Base-by-base conservation (phyloP, 2,888 invertebrate species). In the Teleogryllus oceanicus region DNA sequence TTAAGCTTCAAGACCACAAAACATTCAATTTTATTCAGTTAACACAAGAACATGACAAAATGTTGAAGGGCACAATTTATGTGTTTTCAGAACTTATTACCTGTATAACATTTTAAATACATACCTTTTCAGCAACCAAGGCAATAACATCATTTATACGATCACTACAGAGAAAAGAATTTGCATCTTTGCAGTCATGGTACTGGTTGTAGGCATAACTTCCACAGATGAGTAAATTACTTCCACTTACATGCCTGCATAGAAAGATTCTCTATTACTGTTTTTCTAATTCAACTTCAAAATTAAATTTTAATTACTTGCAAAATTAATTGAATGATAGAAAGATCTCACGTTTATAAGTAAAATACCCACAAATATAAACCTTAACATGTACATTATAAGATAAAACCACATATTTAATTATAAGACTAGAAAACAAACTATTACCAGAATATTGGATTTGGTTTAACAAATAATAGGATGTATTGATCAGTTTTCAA, bases 101-200 rank as follows among this genome's bases (percentile, higher is more conserved):
- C 74, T 8, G 4, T 37, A 37, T 1, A 74, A 74, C 5, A 12
- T 74, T 18, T 74, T 18, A 8, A n/a, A 24, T 37, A 74, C 78
- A 77, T 83, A 87, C 87, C 84, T 88, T 89, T 82, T 90, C 89
- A 20, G 87, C 86, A 13, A 91, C 91, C 80, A 95, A 87, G 80
- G 92, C 91, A 21, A 93, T 89, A 18, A 97, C 92, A 86, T 97
- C 97, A 82, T 94, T 92, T 82, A 98, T 95, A 85, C 92, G 92
- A 86, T 98, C 98, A 24, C 94, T 94, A 84, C 94, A 95, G 75
- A 95, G 88, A 86, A 94, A 96, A n/a, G 95, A 94, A 84, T 95
- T 94, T 21, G 92, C 90, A 85, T 98, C 97, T 84, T 93, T 93
- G 84, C 97, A 94, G 85, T 98, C 97, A 84, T 93, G 91, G 86